Conservation (phyloP, 2,797 vertebrate genomes). For the Spea hammondii region DNA sequence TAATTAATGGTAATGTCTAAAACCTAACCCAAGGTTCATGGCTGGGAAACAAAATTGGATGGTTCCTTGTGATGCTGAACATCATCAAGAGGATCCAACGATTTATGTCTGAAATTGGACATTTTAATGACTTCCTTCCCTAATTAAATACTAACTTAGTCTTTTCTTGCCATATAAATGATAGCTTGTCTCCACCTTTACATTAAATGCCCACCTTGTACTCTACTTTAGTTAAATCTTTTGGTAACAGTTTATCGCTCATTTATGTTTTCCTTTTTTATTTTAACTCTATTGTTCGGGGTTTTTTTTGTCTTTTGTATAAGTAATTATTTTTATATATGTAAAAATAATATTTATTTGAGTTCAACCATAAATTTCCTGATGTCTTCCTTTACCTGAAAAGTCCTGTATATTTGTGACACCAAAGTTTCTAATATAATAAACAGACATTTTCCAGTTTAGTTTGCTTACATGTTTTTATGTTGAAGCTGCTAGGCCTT, state of each 20-base stretch:
- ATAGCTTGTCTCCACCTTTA: conserved; percentile 34
- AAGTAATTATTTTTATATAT: too few species aligned
- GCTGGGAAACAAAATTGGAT: conserved; percentile 62
- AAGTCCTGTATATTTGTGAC: too few species aligned
- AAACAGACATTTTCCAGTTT: too few species aligned
- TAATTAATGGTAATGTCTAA: conserved; percentile 79
- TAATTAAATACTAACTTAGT: conserved; percentile 42
- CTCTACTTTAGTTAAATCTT: conserved; percentile 19
- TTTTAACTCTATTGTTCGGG: too few species aligned
- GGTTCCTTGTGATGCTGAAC: conserved; percentile 57
- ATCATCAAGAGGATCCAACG: conserved; percentile 54
- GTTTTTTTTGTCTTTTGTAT: too few species aligned
- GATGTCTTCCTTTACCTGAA: too few species aligned
- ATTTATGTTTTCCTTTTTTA: too few species aligned
- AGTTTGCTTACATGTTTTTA: too few species aligned
- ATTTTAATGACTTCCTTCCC: conserved; percentile 26
- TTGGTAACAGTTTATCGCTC: background rate
- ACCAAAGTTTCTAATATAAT: too few species aligned
- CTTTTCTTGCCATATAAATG: conserved; percentile 29
- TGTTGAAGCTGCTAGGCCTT: too few species aligned
- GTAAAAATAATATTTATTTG: too few species aligned
- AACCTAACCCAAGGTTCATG: conserved; percentile 70
- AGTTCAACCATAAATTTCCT: too few species aligned
- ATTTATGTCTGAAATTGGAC: conserved; percentile 60
- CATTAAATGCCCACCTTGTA: conserved; percentile 14